Base-by-base conservation (phyloP, 2,113 vertebrate species). In the Callionymus lyra region DNA sequence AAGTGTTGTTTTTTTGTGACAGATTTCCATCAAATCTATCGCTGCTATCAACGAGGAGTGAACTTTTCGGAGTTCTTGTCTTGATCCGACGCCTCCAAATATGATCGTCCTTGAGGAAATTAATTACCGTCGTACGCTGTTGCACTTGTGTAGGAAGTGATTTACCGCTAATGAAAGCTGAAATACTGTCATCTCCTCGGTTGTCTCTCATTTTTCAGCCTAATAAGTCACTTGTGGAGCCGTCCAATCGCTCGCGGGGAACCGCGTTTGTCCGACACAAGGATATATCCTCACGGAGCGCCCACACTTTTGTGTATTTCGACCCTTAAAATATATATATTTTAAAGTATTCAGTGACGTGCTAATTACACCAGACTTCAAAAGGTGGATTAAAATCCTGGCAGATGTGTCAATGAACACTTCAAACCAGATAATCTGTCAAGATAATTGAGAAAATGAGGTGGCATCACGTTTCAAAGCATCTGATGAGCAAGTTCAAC, bases 91-190 rank as follows among this genome's bases (percentile, higher is more conserved):
- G 73, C 60, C 58, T 69, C 60, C 50, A 71, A 72, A 84, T n/a
- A 81, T 84, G 81, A 84, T 77, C 79, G 83, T 81, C 83, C 84
- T 86, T 82, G 76, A 81, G 68, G 63, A 84, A 83, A 84, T 85
- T 85, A 87, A 87, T 86, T 85, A 85, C 82, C 65, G 68, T 56
- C 76, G 75, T 74, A 65, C 79, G 66, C 61, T 49, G 67, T 70
- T 63, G 72, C 71, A 56, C 72, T 72, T 68, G 47, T 47, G 57
- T 53, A 50, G 53, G 56, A 70, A 69, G 70, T 64, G 65, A 70
- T 69, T 76, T 63, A 50, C 48, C 73, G 74, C 71, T 75, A 81
- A 79, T 80, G 71, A 71, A 75, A 78, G 58, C 47, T 67, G 65
- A 76, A 69, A 53, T 43, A 63, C 72, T 73, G 74, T 71, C 80